Conservation (phyloP, 2,888 invertebrate genomes). For the Leptinotarsa rubiginosa region DNA sequence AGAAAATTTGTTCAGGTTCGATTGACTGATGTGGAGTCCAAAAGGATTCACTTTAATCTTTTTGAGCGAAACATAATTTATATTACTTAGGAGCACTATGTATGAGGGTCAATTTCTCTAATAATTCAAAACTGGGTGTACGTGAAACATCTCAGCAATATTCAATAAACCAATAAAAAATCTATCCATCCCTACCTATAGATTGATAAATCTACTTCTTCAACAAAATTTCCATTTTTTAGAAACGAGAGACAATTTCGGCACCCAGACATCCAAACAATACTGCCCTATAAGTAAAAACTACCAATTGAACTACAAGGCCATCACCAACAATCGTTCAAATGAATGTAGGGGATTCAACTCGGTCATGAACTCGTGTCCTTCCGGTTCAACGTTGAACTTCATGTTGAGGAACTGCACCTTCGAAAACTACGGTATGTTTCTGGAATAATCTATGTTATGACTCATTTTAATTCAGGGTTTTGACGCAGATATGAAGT, state of each 20-base stretch:
- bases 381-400: conserved; percentile 71
- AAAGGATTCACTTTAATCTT: no score
- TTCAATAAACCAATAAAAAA: no score
- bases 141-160: no score
- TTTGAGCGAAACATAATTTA: no score
- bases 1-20: no score
- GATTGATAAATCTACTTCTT: no score
- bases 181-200: no score
- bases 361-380: conserved; percentile 73
- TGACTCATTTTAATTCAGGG: not conserved
- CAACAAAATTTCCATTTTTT: conserved; percentile 42
- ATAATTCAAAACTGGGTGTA: no score
- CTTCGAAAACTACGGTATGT: conserved; percentile 69
- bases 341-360: conserved; percentile 70
- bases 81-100: no score
- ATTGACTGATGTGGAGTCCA: no score
- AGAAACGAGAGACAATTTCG: conserved; percentile 70
- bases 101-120: no score
- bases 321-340: conserved; percentile 54
- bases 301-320: conserved; percentile 71
- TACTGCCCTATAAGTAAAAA: conserved; percentile 75
- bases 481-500: conserved; percentile 68
- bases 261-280: conserved; percentile 68
- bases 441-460: not conserved
- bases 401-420: conserved; percentile 71